phyloP scores from a whole-genome alignment of 37 sponge, comb jelly and placozoan species.

The Beroe ovata region DNA sequence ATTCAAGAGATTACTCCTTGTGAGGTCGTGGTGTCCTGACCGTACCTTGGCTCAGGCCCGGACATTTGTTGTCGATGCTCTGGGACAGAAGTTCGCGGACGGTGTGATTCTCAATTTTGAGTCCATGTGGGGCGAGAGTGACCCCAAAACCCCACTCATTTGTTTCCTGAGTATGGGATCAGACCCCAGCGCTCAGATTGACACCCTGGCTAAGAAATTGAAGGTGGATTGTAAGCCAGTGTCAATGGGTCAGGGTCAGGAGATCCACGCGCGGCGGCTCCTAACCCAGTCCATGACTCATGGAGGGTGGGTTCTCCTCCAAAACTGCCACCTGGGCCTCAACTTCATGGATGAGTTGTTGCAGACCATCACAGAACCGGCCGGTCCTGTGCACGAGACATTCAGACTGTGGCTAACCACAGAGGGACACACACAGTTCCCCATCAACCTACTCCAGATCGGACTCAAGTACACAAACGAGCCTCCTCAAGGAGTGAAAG shows the following conservation, averaged over 20 bases:
- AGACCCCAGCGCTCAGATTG: constrained; percentile 92
- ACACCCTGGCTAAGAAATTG: constrained; percentile 92
- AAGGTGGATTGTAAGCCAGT: constrained; percentile 78
- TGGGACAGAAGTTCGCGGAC: constrained; percentile 91
- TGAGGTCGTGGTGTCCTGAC: constrained; percentile 69
- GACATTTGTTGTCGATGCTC: constrained; percentile 72
- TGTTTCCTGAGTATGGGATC: constrained; percentile 98
- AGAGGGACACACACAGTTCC: constrained; percentile 93
- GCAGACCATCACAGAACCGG: constrained; percentile 77
- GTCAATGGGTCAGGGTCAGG: constrained; percentile 98
- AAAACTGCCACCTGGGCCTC: constrained; percentile 95
- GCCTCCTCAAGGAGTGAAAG: constrained; percentile 94
- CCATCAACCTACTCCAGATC: constrained; percentile 79
- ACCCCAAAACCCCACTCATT: constrained; percentile 81
- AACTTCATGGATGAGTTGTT: constrained; percentile 95
- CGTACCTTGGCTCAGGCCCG: constrained; percentile 47
- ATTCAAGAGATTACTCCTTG: constrained; percentile 79
- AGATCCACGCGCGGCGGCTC: constrained; percentile 90
- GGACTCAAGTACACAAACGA: constrained; percentile 94
- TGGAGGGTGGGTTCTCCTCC: constrained; percentile 94
- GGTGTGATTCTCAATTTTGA: constrained; percentile 95
- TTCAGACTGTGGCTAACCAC: constrained; percentile 95
- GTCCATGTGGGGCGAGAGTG: constrained; percentile 85
- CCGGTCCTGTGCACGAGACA: constrained; percentile 73
- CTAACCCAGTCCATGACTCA: constrained; percentile 84